phyloP scores from a whole-genome alignment of 2,888 invertebrate species.

The Lysandra bellargus region DNA sequence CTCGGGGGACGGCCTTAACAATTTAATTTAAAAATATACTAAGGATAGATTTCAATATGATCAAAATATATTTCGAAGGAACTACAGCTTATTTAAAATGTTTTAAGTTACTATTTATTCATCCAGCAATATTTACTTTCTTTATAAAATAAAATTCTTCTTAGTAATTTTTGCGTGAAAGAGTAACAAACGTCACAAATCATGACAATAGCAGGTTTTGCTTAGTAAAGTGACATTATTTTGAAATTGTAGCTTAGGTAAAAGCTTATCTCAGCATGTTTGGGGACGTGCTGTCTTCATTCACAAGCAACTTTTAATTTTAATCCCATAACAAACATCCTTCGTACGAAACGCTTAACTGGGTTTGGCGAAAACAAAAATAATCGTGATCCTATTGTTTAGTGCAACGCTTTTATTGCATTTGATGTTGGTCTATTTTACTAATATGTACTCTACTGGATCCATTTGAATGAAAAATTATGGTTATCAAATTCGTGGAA shows the following conservation, averaged over 20 bases:
- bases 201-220: not conserved
- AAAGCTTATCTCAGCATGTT: not conserved
- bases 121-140: not conserved
- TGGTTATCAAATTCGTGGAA: too few species aligned
- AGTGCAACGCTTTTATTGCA: not conserved
- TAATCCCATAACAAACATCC: not conserved
- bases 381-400: not conserved
- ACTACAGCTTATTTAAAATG: too few species aligned
- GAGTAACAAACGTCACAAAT: not conserved
- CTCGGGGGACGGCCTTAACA: too few species aligned
- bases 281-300: not conserved
- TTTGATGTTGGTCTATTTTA: not conserved
- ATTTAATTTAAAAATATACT: too few species aligned
- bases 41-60: too few species aligned
- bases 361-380: conserved; percentile 6
- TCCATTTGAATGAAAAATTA: not conserved
- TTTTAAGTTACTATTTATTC: too few species aligned
- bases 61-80: too few species aligned
- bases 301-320: not conserved
- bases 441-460: not conserved
- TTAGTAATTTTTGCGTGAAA: not conserved
- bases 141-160: not conserved
- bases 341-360: not conserved
- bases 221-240: not conserved
- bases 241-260: not conserved